phyloP scores from a whole-genome alignment of 2,113 vertebrate genomes.

The Ammodramus savannarum region DNA sequence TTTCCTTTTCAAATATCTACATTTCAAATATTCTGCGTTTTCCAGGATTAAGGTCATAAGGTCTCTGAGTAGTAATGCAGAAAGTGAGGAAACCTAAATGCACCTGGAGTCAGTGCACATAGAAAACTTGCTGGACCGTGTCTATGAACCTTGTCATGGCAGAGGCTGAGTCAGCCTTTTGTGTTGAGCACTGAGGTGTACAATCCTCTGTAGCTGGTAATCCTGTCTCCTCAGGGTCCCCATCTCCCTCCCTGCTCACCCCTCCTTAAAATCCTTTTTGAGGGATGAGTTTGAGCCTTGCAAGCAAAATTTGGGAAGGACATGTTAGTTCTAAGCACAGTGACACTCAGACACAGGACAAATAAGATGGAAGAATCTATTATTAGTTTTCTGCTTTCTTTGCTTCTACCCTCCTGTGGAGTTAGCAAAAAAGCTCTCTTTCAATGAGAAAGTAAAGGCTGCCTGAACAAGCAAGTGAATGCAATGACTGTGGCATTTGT shows the following conservation, averaged over 20 bases:
- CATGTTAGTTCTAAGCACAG: neutral
- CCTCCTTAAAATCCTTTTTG: neutral
- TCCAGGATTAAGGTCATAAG: neutral
- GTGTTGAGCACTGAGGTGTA: neutral
- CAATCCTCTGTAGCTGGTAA: neutral
- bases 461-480: neutral
- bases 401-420: neutral
- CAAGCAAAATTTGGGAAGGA: neutral
- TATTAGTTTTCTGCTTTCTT: neutral
- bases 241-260: neutral
- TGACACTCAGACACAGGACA: neutral
- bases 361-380: neutral
- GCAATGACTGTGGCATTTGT: neutral
- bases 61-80: neutral
- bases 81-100: neutral
- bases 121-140: neutral
- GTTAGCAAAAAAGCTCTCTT: neutral
- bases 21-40: neutral
- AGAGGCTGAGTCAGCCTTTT: neutral
- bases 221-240: neutral
- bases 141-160: neutral
- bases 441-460: neutral
- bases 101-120: neutral
- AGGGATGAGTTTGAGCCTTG: neutral
- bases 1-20: neutral